These are phyloP conservation scores for Drosophila mayri DNA, from an alignment of 1,140 invertebrate genomes.

Conservation along the genomic window DNA sequence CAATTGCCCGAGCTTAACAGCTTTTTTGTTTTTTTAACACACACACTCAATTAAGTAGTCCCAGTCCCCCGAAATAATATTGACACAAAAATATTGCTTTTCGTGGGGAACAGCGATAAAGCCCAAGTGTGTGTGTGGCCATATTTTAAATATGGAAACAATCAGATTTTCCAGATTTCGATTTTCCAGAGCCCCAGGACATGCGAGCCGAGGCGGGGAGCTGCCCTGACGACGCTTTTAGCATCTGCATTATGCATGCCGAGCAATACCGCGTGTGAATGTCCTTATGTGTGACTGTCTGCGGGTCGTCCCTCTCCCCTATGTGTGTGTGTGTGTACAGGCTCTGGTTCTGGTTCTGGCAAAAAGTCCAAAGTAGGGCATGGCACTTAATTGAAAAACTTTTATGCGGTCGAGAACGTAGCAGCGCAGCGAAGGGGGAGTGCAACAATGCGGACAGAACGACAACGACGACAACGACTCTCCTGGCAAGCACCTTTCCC, in stretches of 20 bases:
- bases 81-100: conserved; percentile 11
- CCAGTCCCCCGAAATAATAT: conserved; percentile 4
- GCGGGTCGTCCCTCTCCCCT: neutral
- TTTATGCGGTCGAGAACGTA: conserved; percentile 75
- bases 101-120: neutral
- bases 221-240: conserved; percentile 53
- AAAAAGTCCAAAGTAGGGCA: conserved; percentile 74
- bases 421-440: conserved; percentile 23
- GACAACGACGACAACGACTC: neutral
- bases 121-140: neutral
- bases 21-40: neutral
- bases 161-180: conserved; percentile 11
- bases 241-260: conserved; percentile 61
- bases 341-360: conserved; percentile 33
- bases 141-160: conserved; percentile 10
- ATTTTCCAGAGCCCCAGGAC: neutral
- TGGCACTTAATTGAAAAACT: conserved; percentile 77
- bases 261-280: conserved; percentile 36
- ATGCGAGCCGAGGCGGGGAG: neutral
- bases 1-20: neutral
- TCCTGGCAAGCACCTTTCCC: conserved; percentile 30
- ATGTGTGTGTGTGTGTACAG: conserved; percentile 7
- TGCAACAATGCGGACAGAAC: conserved; percentile 21
- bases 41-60: conserved; percentile 7
- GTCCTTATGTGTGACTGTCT: conserved; percentile 26